phyloP scores from a whole-genome alignment of 2,797 vertebrate genomes.

The Cuniculus paca region DNA sequence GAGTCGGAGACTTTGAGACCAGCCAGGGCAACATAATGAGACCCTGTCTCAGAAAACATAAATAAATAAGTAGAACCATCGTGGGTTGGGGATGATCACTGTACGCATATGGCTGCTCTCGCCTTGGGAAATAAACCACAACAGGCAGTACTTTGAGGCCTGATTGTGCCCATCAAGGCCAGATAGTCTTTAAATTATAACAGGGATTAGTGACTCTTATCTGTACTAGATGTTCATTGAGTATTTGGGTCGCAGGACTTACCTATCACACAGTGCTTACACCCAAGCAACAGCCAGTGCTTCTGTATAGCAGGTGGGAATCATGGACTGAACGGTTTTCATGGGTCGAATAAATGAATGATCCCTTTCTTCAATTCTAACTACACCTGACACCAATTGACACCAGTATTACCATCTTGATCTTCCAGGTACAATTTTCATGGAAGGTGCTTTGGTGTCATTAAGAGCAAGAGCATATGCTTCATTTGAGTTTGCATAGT shows the following conservation, averaged over 20 bases:
- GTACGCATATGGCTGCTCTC: neutral
- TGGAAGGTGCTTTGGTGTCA: slow-evolving; percentile 10
- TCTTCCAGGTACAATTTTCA: slow-evolving; percentile 48
- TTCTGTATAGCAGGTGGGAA: neutral
- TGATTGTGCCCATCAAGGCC: neutral
- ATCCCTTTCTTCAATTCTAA: slow-evolving; percentile 48
- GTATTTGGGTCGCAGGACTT: neutral
- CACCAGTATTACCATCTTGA: neutral
- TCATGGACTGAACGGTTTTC: slow-evolving; percentile 6
- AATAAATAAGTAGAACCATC: neutral
- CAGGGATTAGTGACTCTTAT: neutral
- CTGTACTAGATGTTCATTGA: neutral
- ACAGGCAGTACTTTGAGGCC: slow-evolving; percentile 12
- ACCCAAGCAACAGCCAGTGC: neutral
- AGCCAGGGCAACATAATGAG: neutral
- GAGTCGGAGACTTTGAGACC: neutral
- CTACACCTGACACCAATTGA: neutral
- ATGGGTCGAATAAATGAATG: neutral
- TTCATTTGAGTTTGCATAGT: slow-evolving; percentile 41
- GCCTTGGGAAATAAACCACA: slow-evolving; percentile 18
- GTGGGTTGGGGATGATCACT: neutral
- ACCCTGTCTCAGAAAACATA: neutral
- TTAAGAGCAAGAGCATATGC: slow-evolving; percentile 5
- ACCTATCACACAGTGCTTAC: neutral
- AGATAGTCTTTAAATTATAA: slow-evolving; percentile 26